Conservation (phyloP, 1,140 invertebrate species). For the Drosophila pandora region DNA sequence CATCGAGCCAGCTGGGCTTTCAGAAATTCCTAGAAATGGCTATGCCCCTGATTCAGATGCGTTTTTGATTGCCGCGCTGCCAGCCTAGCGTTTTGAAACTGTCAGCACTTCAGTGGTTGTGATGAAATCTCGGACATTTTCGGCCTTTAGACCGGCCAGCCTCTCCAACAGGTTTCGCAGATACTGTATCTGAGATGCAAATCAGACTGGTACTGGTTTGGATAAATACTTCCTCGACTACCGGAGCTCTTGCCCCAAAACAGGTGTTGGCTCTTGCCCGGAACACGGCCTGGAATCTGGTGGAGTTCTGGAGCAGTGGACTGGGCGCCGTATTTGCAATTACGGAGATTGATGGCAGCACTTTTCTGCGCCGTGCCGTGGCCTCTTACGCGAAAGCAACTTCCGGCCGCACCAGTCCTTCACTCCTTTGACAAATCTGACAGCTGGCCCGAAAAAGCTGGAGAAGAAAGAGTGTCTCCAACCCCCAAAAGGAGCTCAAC, state of each 20-base stretch:
- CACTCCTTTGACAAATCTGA: conserved; percentile 61
- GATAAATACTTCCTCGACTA: conserved; percentile 45
- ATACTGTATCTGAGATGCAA: conserved; percentile 45
- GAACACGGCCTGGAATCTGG: too few relatives aligned
- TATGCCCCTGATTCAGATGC: conserved; percentile 33
- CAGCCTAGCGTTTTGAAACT: neutral
- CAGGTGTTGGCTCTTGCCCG: neutral
- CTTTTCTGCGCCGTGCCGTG: neutral
- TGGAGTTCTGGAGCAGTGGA: too few relatives aligned
- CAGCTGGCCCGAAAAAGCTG: conserved; percentile 48
- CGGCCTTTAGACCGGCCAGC: conserved; percentile 32
- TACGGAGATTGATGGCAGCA: conserved; percentile 18
- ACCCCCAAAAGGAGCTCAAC: conserved; percentile 54
- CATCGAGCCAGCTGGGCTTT: conserved; percentile 12
- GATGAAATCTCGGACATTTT: conserved; percentile 37
- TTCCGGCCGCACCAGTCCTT: conserved; percentile 51
- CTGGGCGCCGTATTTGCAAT: neutral
- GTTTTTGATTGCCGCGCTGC: conserved; percentile 42
- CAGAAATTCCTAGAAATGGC: conserved; percentile 44
- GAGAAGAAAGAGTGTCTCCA: conserved; percentile 33
- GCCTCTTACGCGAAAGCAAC: conserved; percentile 26
- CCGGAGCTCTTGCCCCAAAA: too few relatives aligned
- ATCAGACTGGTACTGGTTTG: conserved; percentile 51
- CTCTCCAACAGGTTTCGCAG: conserved; percentile 35
- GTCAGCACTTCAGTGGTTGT: conserved; percentile 9